Evolutionary conservation across 2,888 invertebrate genomes (phyloP).

Genomic region (Sipha maydis): DNA sequence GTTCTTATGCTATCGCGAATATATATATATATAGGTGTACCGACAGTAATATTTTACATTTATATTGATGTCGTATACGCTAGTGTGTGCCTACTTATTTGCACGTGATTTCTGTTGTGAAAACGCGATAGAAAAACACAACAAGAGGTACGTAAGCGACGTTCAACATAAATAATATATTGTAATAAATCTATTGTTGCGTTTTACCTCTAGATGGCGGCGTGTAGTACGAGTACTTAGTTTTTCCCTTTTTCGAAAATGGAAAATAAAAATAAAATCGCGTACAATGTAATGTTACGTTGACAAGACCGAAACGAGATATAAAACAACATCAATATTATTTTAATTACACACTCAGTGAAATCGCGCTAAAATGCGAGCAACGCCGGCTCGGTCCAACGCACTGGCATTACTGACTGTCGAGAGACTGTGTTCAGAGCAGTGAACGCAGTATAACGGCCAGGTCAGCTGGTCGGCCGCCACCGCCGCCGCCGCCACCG

Average conservation of each 20-base stretch:
- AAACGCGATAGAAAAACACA: not conserved
- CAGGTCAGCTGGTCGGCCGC: conserved; percentile 42
- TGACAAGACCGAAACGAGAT: not conserved
- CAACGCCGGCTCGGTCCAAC: conserved; percentile 56
- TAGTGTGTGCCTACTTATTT: not conserved
- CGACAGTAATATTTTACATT: not conserved
- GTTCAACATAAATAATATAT: not conserved
- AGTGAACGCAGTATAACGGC: conserved; percentile 37
- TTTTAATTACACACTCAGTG: not conserved
- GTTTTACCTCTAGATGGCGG: not conserved
- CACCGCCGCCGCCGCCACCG: not conserved
- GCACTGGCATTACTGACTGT: conserved; percentile 57
- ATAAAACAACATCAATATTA: not conserved
- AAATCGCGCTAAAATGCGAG: conserved; percentile 55
- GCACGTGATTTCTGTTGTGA: not conserved
- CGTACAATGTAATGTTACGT: not conserved
- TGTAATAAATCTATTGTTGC: not conserved
- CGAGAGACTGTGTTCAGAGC: not conserved
- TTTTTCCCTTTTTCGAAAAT: conserved; percentile 1
- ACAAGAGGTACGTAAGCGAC: not conserved
- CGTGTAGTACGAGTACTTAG: conserved; percentile 1
- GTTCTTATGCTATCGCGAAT: not conserved
- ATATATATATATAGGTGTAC: not conserved
- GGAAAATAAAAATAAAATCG: not conserved
- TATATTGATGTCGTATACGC: not conserved